Evolutionary conservation across 2,113 vertebrate genomes (phyloP), one percentile per base, ranked within the genome.

Genomic region (Alexandromys fortis): DNA sequence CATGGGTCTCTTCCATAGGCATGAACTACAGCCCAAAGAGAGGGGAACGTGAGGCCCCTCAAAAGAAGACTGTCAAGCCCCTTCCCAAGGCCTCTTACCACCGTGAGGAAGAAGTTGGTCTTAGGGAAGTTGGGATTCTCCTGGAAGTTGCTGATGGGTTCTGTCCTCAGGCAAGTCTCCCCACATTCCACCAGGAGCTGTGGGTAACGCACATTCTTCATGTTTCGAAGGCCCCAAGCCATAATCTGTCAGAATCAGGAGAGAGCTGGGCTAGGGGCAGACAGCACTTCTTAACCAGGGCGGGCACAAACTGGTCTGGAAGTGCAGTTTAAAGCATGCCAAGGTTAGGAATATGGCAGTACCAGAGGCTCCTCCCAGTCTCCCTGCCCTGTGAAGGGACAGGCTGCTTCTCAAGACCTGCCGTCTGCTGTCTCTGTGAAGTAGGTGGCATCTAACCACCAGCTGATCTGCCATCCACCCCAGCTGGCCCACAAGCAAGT

Each of bases 181-280:
- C 98, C 98, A 1, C 98, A 98, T n/a, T 97, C 98, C 85, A 99
- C 89, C 91, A 98, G 91, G 75, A 99, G 97, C 35, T 96, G 97
- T 0, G 98, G 98, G 0, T 94, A 97, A 4, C 10, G 76, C 63
- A 93, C 96, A 0, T 63, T 83, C 0, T 86, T 97, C 95, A 99
- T 95, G 89, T 98, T 98, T 19, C 98, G 98, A 65, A 99, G 97
- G 49, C 98, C 98, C 98, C 98, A 98, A 5, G 97, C 97, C 95
- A 98, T 97, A 45, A 99, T 94, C 98, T 99, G 90, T 38, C 24
- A 24, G 87, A 21, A 78, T 1, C 38, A 61, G 28, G 75, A 22
- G 24, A 10, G 0, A 19, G 10, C 5, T 3, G 1, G 24, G 7
- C 0, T 2, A 0, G 24, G 22, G 30, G 12, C 12, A 21, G 63